Percentiles rank a stretch among this genome's conserved stretches.
Evolutionary conservation across 2,113 vertebrate genomes (phyloP).

Genomic region (Cyprinodon tularosa): DNA sequence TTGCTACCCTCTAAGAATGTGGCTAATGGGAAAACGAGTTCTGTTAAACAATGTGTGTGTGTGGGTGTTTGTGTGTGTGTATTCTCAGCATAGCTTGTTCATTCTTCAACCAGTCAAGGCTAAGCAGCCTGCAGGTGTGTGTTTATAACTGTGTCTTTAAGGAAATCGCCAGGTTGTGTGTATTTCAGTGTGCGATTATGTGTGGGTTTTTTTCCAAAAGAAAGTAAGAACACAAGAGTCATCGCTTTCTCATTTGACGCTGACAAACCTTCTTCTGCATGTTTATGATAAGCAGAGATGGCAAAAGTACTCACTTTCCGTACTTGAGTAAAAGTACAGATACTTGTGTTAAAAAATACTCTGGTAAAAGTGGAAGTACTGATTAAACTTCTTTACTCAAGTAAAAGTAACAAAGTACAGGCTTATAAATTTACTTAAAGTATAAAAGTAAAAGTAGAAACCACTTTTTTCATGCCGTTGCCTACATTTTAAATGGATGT

Average conservation of each 20-base stretch:
- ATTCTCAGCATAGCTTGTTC: constrained; percentile 35
- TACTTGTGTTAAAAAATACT: no score
- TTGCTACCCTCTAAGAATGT: neutral
- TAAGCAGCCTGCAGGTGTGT: constrained; percentile 41
- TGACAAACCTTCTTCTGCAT: constrained; percentile 4
- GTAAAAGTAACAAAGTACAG: no score
- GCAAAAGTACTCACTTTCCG: no score
- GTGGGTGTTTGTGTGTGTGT: constrained; percentile 18
- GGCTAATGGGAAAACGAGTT: neutral
- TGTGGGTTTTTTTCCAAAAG: constrained; percentile 14
- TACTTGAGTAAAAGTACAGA: no score
- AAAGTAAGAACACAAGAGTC: constrained; percentile 36
- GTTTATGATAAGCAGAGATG: constrained; percentile 57
- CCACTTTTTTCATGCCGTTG: no score
- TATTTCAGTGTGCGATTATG: constrained; percentile 32
- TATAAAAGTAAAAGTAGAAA: no score
- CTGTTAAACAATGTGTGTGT: constrained; percentile 27
- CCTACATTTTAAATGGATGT: no score
- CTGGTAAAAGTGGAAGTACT: no score
- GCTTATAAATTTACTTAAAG: no score
- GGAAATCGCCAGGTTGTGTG: constrained; percentile 22
- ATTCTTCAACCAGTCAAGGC: constrained; percentile 40
- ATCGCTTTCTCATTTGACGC: constrained; percentile 47
- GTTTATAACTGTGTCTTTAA: constrained; percentile 20
- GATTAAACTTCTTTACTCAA: no score